Conservation (phyloP, 2,888 invertebrate species). For the Biston betularia region DNA sequence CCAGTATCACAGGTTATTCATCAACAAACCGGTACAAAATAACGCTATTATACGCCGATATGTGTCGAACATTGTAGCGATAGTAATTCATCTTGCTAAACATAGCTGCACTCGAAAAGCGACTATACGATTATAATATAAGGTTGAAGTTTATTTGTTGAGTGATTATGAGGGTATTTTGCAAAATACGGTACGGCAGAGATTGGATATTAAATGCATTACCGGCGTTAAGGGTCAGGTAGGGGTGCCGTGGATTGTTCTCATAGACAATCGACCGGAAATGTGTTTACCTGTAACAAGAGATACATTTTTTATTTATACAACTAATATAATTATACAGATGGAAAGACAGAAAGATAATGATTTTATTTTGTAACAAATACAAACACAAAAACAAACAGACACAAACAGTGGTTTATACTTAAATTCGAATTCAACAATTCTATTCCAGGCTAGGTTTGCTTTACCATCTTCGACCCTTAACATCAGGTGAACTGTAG, state of each 20-base stretch:
- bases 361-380: too few species aligned
- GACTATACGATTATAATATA: slow-evolving; percentile 12
- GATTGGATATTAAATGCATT: slow-evolving; percentile 35
- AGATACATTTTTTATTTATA: slow-evolving; percentile 2
- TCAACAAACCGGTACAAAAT: slow-evolving; percentile 45
- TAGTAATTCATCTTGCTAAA: slow-evolving; percentile 43
- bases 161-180: slow-evolving; percentile 6
- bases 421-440: too few species aligned
- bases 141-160: slow-evolving; percentile 20
- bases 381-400: too few species aligned
- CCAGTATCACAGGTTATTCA: slow-evolving; percentile 39
- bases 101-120: slow-evolving; percentile 18
- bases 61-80: slow-evolving; percentile 46
- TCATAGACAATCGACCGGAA: slow-evolving; percentile 17
- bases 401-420: background rate
- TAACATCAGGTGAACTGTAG: too few species aligned
- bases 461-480: too few species aligned
- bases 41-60: slow-evolving; percentile 43
- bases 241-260: slow-evolving; percentile 12
- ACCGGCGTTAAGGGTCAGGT: slow-evolving; percentile 24
- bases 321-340: too few species aligned
- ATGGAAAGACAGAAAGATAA: too few species aligned
- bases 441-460: too few species aligned
- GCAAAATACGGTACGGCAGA: slow-evolving; percentile 12
- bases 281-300: slow-evolving; percentile 27